A percentile compares a stretch with the other conserved stretches of the same genome.
phyloP scores from a whole-genome alignment of 2,113 vertebrate species.

The Vombatus ursinus region DNA sequence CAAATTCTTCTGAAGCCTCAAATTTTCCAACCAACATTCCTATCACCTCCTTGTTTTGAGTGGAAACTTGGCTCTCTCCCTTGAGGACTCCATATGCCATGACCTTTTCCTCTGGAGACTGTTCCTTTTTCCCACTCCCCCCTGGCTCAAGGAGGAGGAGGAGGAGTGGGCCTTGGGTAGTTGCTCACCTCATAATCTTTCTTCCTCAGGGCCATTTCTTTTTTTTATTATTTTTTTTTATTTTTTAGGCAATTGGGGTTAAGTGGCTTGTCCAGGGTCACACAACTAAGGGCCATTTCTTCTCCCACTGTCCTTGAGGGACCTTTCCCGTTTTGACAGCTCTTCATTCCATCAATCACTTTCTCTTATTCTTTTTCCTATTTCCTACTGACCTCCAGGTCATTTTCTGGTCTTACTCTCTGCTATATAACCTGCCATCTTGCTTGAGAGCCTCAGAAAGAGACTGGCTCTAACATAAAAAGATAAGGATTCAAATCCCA shows the following conservation, averaged over 20 bases:
- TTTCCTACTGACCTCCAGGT: neutral
- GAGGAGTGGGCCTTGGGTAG: neutral
- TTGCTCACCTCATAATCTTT: neutral
- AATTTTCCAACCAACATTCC: neutral
- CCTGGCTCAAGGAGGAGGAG: neutral
- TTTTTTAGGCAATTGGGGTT: no score
- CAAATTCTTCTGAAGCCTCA: neutral
- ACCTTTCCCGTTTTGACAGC: neutral
- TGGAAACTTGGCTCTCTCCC: neutral
- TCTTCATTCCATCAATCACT: neutral
- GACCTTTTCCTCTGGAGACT: neutral
- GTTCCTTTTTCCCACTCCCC: neutral
- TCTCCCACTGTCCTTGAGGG: neutral
- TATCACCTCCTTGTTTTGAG: neutral
- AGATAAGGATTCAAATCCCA: neutral
- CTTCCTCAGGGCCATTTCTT: neutral
- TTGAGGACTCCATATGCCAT: neutral
- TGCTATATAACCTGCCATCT: neutral
- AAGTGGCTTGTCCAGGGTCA: no score
- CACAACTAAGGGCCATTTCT: no score
- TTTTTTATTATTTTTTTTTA: no score
- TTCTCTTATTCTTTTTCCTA: neutral
- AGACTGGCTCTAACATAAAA: neutral
- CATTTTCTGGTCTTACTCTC: neutral
- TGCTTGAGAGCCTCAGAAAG: neutral